Conservation (phyloP, 2,888 invertebrate genomes). For the Bruchidius siliquastri region DNA sequence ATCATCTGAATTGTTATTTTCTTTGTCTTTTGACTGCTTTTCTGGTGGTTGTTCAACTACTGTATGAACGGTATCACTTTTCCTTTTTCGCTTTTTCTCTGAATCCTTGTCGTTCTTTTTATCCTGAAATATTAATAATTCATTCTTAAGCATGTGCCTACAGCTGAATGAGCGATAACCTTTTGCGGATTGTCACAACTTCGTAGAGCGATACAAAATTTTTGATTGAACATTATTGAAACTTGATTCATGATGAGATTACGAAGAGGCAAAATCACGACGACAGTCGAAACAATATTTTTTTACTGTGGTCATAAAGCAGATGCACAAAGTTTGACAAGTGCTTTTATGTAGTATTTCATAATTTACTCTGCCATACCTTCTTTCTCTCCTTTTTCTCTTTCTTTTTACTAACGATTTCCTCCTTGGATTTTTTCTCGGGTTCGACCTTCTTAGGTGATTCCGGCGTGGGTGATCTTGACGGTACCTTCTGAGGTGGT, state of each 20-base stretch:
- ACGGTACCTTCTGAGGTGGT: conserved; percentile 12
- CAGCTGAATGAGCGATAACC: no score
- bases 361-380: conserved; percentile 7
- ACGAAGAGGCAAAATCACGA: no score
- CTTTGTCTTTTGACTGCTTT: conserved; percentile 42
- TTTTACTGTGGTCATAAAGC: no score
- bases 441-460: conserved; percentile 18
- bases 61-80: conserved; percentile 46
- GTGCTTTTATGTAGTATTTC: no score
- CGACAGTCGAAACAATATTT: no score
- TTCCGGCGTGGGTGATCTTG: conserved; percentile 12
- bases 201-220: no score
- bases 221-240: no score
- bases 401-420: conserved; percentile 52
- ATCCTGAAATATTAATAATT: conserved; percentile 31
- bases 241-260: no score
- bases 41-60: conserved; percentile 49
- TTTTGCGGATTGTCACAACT: no score
- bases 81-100: conserved; percentile 61
- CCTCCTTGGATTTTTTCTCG: conserved; percentile 48
- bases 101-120: conserved; percentile 59
- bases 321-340: no score
- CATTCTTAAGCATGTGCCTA: no score
- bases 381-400: conserved; percentile 47
- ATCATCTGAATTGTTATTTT: conserved; percentile 39